Evolutionary conservation across 2,113 vertebrate genomes (phyloP).

Genomic region (Varanus salvator): DNA sequence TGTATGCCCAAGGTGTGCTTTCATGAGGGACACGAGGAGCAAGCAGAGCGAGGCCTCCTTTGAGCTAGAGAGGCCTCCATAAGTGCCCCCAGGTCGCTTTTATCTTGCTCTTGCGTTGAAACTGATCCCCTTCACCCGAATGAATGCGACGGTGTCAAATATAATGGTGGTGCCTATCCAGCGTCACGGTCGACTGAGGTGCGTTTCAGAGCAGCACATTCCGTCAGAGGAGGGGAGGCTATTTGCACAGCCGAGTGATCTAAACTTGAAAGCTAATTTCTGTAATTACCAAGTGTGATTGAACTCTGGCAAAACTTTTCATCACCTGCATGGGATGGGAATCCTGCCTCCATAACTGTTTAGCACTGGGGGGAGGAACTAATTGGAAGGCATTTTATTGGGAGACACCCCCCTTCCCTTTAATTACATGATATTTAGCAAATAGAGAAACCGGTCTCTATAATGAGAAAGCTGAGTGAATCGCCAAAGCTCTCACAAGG

Average conservation of each 20-base stretch:
- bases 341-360: slow-evolving; percentile 66
- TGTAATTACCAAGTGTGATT: slow-evolving; percentile 78
- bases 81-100: slow-evolving; percentile 63
- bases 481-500: slow-evolving; percentile 27
- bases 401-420: slow-evolving; percentile 46
- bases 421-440: slow-evolving; percentile 54
- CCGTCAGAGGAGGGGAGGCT: slow-evolving; percentile 65
- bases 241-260: slow-evolving; percentile 75
- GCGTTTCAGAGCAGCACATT: slow-evolving; percentile 62
- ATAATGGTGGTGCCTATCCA: slow-evolving; percentile 53
- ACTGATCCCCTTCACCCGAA: slow-evolving; percentile 59
- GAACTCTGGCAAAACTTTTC: slow-evolving; percentile 73
- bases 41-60: slow-evolving; percentile 23
- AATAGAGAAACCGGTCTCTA: slow-evolving; percentile 40
- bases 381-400: slow-evolving; percentile 56
- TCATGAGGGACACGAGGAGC: not conserved
- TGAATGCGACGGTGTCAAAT: slow-evolving; percentile 48
- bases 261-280: slow-evolving; percentile 79
- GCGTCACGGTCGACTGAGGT: slow-evolving; percentile 53
- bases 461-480: slow-evolving; percentile 51
- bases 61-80: slow-evolving; percentile 65
- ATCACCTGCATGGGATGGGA: slow-evolving; percentile 70
- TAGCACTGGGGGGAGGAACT: slow-evolving; percentile 62
- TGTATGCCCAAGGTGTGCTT: slow-evolving; percentile 31
- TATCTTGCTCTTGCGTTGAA: slow-evolving; percentile 56